A percentile compares a stretch with the other conserved stretches of the same genome.
Conservation (phyloP, 1,140 invertebrate genomes). For the Penaeus japonicus region DNA sequence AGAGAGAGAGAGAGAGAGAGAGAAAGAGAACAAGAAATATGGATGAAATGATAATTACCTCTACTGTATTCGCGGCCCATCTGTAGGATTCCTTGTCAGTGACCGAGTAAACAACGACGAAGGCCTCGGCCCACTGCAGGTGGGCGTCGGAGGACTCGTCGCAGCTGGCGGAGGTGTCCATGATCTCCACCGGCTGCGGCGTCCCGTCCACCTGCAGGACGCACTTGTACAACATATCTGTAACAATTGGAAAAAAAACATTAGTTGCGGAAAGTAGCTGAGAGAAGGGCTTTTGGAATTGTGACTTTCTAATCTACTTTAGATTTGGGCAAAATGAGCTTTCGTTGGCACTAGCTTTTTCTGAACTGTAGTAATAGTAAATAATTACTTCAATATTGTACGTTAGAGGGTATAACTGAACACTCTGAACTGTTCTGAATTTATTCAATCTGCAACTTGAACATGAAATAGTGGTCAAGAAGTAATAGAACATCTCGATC, state of each 20-base stretch:
- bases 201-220: slow-evolving; percentile 51
- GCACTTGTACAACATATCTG: slow-evolving; percentile 58
- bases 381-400: no score
- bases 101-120: slow-evolving; percentile 53
- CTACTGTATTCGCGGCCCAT: slow-evolving; percentile 24
- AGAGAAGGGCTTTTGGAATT: no score
- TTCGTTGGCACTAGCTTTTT: no score
- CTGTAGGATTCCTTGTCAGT: slow-evolving; percentile 47
- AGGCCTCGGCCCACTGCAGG: slow-evolving; percentile 57
- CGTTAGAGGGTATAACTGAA: no score
- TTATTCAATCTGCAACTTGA: not conserved
- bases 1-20: no score
- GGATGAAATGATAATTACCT: slow-evolving; percentile 18
- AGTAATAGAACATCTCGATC: not conserved
- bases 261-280: no score
- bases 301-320: no score
- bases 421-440: no score
- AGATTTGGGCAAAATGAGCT: no score
- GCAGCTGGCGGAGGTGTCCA: slow-evolving; percentile 48
- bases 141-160: slow-evolving; percentile 46
- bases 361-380: no score
- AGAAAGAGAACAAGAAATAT: no score
- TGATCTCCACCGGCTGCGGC: slow-evolving; percentile 51
- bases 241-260: slow-evolving; percentile 1
- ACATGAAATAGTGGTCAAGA: not conserved